Base-by-base conservation (phyloP, 1,140 invertebrate species). In the Andricus grossulariae region DNA sequence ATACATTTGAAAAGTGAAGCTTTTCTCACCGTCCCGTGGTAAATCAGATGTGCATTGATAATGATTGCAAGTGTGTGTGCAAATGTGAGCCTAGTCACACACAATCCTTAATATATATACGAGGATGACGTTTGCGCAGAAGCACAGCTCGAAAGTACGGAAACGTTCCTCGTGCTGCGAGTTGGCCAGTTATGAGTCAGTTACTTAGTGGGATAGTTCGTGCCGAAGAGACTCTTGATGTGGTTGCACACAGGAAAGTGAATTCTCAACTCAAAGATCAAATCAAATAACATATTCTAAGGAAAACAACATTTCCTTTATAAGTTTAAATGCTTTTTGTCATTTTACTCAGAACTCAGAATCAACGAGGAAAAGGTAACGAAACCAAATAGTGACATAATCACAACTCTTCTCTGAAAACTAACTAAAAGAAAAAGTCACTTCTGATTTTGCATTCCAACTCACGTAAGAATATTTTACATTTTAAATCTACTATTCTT, bases 141-240 rank as follows among this genome's bases (percentile, higher is more conserved):
- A 82, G 77, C 77, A 79, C 74, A 80, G 72, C 75, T 74, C 73
- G 71, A 55, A 52, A 76, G 66, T 73, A 78, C 75, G 73, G 75
- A 81, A 77, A 80, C 78, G 77, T 85, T 78, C 74, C 75, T 77
- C 77, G 80, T 83, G 80, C 78, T 80, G 79, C 79, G 74, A 77
- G 74, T 74, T 78, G 80, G 76, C 80, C 85, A 87, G 86, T 87
- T 84, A 82, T 74, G 78, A 86, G 83, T 84, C 81, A 82, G 80
- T 84, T 84, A 82, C 81, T 80, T 83, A 70, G 80, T 83, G 78
- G 80, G 76, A 82, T 75, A 84, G 83, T 82, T 85, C 79, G 79
- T 71, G 71, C 75, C 71, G 45, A 80, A 51, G 77, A 57, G 50
- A 79, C 71, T 73, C 32, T 71, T 45, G 15, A 66, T 45, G 60